Base-by-base conservation (phyloP, 2,888 invertebrate genomes). In the Chouioia cunea region DNA sequence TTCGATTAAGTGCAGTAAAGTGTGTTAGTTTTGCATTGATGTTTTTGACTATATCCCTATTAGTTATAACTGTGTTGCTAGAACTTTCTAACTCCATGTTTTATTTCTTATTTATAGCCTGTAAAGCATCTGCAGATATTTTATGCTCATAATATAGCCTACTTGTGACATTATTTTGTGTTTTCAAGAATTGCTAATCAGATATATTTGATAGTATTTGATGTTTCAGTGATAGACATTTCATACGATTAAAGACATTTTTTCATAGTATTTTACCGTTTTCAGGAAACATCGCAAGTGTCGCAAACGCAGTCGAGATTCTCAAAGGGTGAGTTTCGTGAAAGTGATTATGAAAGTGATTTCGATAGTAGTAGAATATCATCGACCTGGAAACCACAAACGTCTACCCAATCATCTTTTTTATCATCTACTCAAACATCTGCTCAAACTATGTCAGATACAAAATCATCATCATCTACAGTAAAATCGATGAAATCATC, bases 271-370 rank as follows among this genome's bases (percentile, higher is more conserved):
- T 36, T 36, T 36, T 36, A 36, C 36, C 36, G 12, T 70, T 82
- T 82, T 44, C 80, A 82, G 76, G 81, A 79, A 48, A 86, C 85
- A 75, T 82, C 86, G 2, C 88, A 88, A 48, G 87, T 88, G 36
- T 88, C 89, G 59, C 88, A 89, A 23, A 90, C 89, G 83, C 91
- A 91, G 66, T 90, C 90, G 23, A 91, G 89, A 85, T 92, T 92
- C 82, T 85, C 89, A 20, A 90, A 89, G 71, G 73, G 90, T 76
- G 91, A 91, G 85, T 90, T 90, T 82, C 87, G 88, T 63, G 91
- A 90, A 81, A 92, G 91, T 79, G 92, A 92, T 80, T 92, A 92
- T 79, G 91, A 92, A 85, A 92, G 92, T 79, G 92, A 93, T 79
- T 89, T 90, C 74, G 92, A 91, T 75, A 91, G 91, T 72, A 88